These are phyloP conservation scores for Apistogramma diplotaenia DNA, from an alignment of 2,113 vertebrate species.

Conservation along the genomic window DNA sequence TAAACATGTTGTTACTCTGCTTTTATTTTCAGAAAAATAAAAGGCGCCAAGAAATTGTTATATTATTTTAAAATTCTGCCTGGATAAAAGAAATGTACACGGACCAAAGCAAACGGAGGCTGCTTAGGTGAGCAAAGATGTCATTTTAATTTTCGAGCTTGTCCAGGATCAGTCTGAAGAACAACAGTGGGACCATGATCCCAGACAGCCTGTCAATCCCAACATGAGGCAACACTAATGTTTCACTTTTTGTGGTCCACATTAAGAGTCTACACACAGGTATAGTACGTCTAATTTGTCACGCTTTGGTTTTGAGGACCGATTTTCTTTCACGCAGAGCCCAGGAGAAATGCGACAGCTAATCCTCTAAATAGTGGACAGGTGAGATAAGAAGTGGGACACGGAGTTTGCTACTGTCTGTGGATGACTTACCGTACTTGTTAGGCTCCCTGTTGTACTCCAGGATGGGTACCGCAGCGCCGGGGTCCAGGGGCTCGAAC, in stretches of 20 bases:
- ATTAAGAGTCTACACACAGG: not conserved
- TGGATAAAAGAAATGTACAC: not conserved
- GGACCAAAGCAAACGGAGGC: not conserved
- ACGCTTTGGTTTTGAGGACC: not conserved
- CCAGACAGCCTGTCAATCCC: not conserved
- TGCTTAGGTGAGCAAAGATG: not conserved
- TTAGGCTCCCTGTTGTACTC: slow-evolving; percentile 79
- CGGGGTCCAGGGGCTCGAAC: slow-evolving; percentile 48
- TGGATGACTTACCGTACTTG: slow-evolving; percentile 75
- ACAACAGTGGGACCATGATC: no score
- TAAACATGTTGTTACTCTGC: not conserved
- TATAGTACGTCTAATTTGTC: not conserved
- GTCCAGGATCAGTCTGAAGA: no score
- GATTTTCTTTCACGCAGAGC: not conserved
- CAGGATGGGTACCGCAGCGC: slow-evolving; percentile 70
- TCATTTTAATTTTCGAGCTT: not conserved
- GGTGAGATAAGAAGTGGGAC: slow-evolving; percentile 48
- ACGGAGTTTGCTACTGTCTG: not conserved
- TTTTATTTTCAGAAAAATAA: not conserved
- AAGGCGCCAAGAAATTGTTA: not conserved
- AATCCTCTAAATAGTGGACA: slow-evolving; percentile 34
- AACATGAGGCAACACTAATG: no score
- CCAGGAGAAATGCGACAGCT: not conserved
- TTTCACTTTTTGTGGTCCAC: not conserved
- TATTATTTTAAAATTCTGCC: not conserved